Conservation (phyloP, 2,888 invertebrate genomes). For the Liodrosophila aerea region DNA sequence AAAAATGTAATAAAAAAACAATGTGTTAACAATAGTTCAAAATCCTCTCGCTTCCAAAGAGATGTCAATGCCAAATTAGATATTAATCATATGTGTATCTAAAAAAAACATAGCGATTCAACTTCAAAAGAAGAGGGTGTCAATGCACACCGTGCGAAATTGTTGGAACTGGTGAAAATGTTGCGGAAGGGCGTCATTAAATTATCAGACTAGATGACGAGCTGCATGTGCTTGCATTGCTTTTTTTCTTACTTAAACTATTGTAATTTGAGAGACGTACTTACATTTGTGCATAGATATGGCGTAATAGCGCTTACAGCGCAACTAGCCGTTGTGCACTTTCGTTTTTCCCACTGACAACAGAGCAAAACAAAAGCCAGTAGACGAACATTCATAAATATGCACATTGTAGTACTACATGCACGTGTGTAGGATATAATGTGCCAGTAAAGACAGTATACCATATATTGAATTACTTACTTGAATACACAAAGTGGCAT, state of each 20-base stretch:
- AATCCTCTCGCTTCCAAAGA: too few relatives aligned
- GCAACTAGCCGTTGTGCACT: slow-evolving; percentile 44
- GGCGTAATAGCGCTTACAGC: slow-evolving; percentile 45
- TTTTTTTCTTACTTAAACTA: slow-evolving; percentile 32
- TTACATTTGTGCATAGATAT: slow-evolving; percentile 20
- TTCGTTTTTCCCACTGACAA: slow-evolving; percentile 57
- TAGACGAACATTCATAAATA: slow-evolving; percentile 33
- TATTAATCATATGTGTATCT: not conserved
- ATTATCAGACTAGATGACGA: slow-evolving; percentile 37
- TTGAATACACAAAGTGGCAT: too few relatives aligned
- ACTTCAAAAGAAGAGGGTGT: slow-evolving; percentile 14
- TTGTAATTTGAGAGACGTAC: slow-evolving; percentile 50
- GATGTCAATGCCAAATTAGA: slow-evolving; percentile 45
- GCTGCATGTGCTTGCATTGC: slow-evolving; percentile 11
- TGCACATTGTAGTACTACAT: slow-evolving; percentile 16
- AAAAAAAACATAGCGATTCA: too few relatives aligned
- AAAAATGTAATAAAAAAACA: too few relatives aligned
- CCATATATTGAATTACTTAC: slow-evolving; percentile 1
- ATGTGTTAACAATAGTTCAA: too few relatives aligned
- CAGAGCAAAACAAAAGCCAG: slow-evolving; percentile 48
- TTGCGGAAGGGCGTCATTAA: slow-evolving; percentile 68
- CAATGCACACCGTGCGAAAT: slow-evolving; percentile 61
- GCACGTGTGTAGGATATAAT: not conserved
- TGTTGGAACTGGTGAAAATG: slow-evolving; percentile 16
- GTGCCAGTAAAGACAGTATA: not conserved